Conservation (phyloP, 1,140 invertebrate genomes). For the Samia ricini region DNA sequence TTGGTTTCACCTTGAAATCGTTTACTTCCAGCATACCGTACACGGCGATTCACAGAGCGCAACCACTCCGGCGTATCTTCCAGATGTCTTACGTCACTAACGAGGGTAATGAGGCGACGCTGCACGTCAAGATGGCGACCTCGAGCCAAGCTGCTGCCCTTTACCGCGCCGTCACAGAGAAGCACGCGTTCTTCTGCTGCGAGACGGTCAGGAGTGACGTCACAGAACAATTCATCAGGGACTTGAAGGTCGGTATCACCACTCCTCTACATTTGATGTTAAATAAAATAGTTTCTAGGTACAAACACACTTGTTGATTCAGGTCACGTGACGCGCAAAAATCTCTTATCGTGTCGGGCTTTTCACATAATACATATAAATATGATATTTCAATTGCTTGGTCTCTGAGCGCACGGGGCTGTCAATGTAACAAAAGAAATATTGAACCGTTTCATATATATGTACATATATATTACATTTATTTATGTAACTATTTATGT, state of each 20-base stretch:
- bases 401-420: too few species aligned
- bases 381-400: too few species aligned
- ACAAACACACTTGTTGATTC: too few species aligned
- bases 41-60: constrained; percentile 88
- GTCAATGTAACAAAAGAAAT: too few species aligned
- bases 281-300: too few species aligned
- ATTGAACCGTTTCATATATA: too few species aligned
- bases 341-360: too few species aligned
- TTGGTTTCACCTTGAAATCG: not conserved
- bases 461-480: too few species aligned
- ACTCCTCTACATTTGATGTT: not conserved
- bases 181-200: constrained; percentile 94
- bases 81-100: constrained; percentile 86
- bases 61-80: constrained; percentile 85
- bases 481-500: too few species aligned
- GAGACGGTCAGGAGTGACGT: constrained; percentile 93
- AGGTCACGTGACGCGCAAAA: too few species aligned
- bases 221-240: constrained; percentile 91
- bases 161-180: constrained; percentile 93
- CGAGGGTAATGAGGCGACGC: constrained; percentile 82
- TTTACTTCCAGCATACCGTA: constrained; percentile 85
- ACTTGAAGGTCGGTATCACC: constrained; percentile 83
- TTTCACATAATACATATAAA: too few species aligned
- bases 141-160: constrained; percentile 87
- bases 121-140: constrained; percentile 90